phyloP scores from a whole-genome alignment of 2,888 invertebrate species.

The Pseudoips prasinana region DNA sequence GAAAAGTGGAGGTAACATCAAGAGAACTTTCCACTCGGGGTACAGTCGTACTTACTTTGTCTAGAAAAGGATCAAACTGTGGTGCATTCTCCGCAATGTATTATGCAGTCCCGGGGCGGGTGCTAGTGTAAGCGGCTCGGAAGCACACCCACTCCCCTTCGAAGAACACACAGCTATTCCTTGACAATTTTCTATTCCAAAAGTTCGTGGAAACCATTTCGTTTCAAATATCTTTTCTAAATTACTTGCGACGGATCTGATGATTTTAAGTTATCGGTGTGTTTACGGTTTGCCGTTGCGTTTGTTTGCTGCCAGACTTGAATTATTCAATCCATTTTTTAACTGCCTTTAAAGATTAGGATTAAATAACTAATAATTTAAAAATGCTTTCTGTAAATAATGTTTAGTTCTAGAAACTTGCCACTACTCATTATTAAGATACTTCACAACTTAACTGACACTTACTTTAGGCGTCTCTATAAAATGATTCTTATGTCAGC shows the following conservation, averaged over 20 bases:
- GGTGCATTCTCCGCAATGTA: constrained; percentile 79
- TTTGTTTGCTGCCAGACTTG: constrained; percentile 19
- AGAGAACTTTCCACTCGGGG: constrained; percentile 67
- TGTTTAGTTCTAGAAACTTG: no score
- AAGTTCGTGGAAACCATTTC: constrained; percentile 59
- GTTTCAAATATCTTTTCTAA: constrained; percentile 57
- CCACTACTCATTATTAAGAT: no score
- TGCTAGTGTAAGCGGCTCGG: constrained; percentile 71
- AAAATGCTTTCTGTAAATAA: no score
- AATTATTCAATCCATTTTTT: constrained; percentile 6
- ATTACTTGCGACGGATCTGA: constrained; percentile 57
- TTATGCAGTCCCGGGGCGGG: constrained; percentile 73
- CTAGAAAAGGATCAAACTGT: constrained; percentile 79
- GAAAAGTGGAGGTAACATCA: constrained; percentile 72
- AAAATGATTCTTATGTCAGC: constrained; percentile 14
- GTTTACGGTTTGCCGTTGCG: constrained; percentile 35
- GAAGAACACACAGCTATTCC: constrained; percentile 60
- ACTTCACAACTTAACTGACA: no score
- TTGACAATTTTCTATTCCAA: constrained; percentile 64
- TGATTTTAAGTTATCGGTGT: constrained; percentile 51
- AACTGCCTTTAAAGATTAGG: no score
- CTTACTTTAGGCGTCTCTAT: no score
- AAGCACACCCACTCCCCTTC: constrained; percentile 58
- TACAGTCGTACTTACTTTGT: constrained; percentile 76
- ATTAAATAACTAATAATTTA: no score